phyloP scores from a whole-genome alignment of 2,888 invertebrate species.

The Amphipoea lucens region DNA sequence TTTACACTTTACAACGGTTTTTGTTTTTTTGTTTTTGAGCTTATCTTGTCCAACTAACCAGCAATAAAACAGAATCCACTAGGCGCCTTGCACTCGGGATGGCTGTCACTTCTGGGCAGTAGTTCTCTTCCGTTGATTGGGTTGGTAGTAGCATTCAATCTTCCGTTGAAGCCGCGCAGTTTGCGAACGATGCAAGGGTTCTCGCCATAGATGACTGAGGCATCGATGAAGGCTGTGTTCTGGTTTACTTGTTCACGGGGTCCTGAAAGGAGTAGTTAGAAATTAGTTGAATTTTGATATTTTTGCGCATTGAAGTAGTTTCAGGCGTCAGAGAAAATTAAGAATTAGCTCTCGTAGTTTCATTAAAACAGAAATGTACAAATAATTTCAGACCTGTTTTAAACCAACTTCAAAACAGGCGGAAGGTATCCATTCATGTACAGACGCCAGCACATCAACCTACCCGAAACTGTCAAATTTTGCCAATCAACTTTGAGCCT shows the following conservation, averaged over 20 bases:
- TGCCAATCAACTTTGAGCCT: no score
- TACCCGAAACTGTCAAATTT: no score
- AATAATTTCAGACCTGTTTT: not conserved
- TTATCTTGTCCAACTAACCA: slow-evolving; percentile 84
- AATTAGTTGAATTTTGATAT: not conserved
- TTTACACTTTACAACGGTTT: not conserved
- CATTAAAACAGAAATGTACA: not conserved
- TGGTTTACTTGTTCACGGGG: slow-evolving; percentile 98
- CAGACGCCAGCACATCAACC: no score
- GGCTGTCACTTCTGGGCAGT: slow-evolving; percentile 93
- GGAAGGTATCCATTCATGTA: no score
- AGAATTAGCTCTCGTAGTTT: not conserved
- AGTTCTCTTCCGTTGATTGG: slow-evolving; percentile 94
- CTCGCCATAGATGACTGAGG: slow-evolving; percentile 97
- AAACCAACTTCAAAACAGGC: not conserved
- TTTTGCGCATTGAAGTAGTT: not conserved
- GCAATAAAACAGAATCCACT: slow-evolving; percentile 97
- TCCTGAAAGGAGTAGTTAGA: slow-evolving; percentile 84
- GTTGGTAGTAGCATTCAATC: slow-evolving; percentile 94
- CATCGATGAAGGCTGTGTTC: slow-evolving; percentile 97
- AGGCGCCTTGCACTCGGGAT: slow-evolving; percentile 96
- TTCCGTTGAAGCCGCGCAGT: slow-evolving; percentile 94
- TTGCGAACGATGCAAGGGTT: slow-evolving; percentile 94
- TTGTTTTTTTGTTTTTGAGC: not conserved
- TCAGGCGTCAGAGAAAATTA: not conserved